A percentile compares a stretch with the other conserved stretches of the same genome.
Conservation (phyloP, 2,888 invertebrate species). For the Xestia ashworthii region DNA sequence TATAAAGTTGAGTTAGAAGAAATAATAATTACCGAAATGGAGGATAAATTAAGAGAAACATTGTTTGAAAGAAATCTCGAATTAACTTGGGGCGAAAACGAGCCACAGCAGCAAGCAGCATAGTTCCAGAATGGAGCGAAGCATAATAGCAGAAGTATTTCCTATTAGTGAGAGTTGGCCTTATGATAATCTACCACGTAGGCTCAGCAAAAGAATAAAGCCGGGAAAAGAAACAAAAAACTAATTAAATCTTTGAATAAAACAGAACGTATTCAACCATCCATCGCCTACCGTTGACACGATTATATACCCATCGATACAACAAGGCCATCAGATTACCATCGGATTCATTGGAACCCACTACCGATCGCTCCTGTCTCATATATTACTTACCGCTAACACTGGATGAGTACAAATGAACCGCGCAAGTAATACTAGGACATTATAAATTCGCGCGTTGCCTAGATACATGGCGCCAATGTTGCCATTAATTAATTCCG, state of each 20-base stretch:
- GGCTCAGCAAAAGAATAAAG: too few relatives aligned
- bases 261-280: constrained; percentile 6
- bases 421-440: constrained; percentile 7
- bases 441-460: constrained; percentile 49
- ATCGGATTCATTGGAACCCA: constrained; percentile 43
- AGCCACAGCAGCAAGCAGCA: too few relatives aligned
- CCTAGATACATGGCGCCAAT: constrained; percentile 52
- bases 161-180: too few relatives aligned
- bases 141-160: too few relatives aligned
- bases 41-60: constrained; percentile 11
- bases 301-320: constrained; percentile 20
- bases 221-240: too few relatives aligned
- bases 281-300: constrained; percentile 3
- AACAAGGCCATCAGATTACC: constrained; percentile 51
- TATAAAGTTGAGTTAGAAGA: constrained; percentile 34
- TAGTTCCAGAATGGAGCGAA: not conserved
- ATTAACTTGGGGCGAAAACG: not conserved
- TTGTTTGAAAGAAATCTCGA: not conserved
- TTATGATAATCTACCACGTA: too few relatives aligned
- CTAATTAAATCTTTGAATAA: not conserved
- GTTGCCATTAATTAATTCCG: constrained; percentile 49
- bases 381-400: constrained; percentile 34
- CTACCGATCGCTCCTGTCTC: constrained; percentile 34
- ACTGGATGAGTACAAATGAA: constrained; percentile 50
- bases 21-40: constrained; percentile 44